These are phyloP conservation scores for Rhinogobio ventralis DNA, from an alignment of 2,797 vertebrate genomes.

Conservation along the genomic window DNA sequence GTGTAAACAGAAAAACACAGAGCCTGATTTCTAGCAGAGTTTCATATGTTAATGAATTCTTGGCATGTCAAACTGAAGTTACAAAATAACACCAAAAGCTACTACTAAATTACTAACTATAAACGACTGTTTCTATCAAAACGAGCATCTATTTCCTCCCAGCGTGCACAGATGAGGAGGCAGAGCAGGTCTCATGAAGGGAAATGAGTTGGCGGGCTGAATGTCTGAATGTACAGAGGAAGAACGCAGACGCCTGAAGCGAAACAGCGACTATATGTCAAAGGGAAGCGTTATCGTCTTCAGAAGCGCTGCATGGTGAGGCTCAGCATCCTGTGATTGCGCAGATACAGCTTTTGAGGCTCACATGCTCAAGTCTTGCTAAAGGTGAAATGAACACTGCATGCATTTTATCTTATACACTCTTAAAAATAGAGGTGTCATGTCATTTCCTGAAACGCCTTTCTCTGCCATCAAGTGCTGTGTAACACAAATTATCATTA, in stretches of 20 bases:
- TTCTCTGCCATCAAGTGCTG: not conserved
- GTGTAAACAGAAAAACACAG: not conserved
- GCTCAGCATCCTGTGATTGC: conserved; percentile 33
- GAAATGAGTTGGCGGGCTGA: conserved; percentile 35
- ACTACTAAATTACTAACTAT: not conserved
- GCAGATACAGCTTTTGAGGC: not conserved
- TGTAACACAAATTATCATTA: not conserved
- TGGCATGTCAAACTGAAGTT: not conserved
- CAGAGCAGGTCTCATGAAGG: not conserved
- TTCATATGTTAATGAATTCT: not conserved
- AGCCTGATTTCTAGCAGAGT: not conserved
- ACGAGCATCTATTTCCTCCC: not conserved
- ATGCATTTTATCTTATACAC: not conserved
- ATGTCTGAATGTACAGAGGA: conserved; percentile 27
- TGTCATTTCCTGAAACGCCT: not conserved
- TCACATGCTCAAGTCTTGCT: not conserved
- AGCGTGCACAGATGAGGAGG: not conserved
- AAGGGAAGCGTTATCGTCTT: conserved; percentile 13
- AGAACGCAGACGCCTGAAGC: not conserved
- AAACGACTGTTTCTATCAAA: not conserved
- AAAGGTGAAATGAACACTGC: not conserved
- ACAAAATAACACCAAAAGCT: not conserved
- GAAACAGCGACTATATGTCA: conserved; percentile 17
- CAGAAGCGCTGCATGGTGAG: not conserved
- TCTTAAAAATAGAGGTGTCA: not conserved